phyloP scores from a whole-genome alignment of 2,888 invertebrate species.

The Brachyopa scutellaris region DNA sequence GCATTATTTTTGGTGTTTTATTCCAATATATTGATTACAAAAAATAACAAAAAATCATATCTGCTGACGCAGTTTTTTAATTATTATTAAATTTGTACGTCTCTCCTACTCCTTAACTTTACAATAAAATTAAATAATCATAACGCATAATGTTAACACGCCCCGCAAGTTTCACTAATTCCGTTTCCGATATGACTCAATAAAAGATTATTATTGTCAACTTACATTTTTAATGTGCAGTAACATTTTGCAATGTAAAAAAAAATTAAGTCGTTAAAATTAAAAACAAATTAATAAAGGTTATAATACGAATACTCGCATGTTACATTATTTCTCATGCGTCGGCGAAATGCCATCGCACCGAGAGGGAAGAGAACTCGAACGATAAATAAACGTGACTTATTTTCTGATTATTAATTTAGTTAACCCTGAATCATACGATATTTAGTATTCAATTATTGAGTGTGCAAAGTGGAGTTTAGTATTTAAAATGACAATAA shows the following conservation, averaged over 20 bases:
- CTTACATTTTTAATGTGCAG: neutral
- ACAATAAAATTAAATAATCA: constrained; percentile 20
- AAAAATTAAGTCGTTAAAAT: neutral
- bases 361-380: constrained; percentile 61
- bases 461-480: constrained; percentile 9
- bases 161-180: constrained; percentile 26
- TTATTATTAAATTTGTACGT: too few relatives aligned
- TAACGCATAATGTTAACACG: neutral
- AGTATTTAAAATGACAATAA: constrained; percentile 32
- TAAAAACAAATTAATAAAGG: constrained; percentile 34
- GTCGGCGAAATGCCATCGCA: neutral
- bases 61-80: too few relatives aligned
- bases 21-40: too few relatives aligned
- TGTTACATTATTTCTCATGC: neutral
- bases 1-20: too few relatives aligned
- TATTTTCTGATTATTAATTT: constrained; percentile 39
- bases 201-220: neutral
- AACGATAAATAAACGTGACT: constrained; percentile 48
- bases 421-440: constrained; percentile 39
- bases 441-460: constrained; percentile 27
- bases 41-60: too few relatives aligned
- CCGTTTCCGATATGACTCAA: constrained; percentile 56
- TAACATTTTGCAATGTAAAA: constrained; percentile 26
- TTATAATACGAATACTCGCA: too few relatives aligned
- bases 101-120: too few relatives aligned